Base-by-base conservation (phyloP, 2,113 vertebrate species). In the Lethenteron reissneri region DNA sequence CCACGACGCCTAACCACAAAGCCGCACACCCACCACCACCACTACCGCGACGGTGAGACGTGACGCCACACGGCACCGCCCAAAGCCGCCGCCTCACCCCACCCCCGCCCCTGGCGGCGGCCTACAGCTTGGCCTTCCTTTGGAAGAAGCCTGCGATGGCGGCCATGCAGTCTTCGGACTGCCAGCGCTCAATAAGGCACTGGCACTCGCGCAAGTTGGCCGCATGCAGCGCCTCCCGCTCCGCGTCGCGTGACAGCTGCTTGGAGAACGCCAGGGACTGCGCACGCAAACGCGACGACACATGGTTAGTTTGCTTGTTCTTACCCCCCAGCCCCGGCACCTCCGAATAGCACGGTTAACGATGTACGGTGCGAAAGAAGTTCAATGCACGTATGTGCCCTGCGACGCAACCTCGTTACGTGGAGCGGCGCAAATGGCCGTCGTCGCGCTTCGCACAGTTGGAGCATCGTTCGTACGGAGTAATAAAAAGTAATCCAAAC, bases 241-340 rank as follows among this genome's bases (percentile, higher is more conserved):
- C 89, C 2, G 11, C 0, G 1, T 75, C 78, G 41, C 89, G 82
- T 15, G 95, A 77, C 73, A 94, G 75, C 75, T 90, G 85, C 75
- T 92, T 97, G 58, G 88, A 92, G 70, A 84, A 64, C 9, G 79
- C 76, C 78, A 97, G 73, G 58, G 83, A 81, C 91, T 96, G 74
- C 41, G 5, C 41, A 7, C 6, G 21, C 71, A 62, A 74, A 10
- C 9, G 72, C 71, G 69, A 19, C 25, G 62, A 56, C 15, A 56
- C 58, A n/a, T 3, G 57, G 56, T 64, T 68, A 69, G 41, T 41
- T 41, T 41, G 41, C 41, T 7, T 41, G 41, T 41, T 41, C 41
- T 41, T 41, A 41, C 4, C 41, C 6, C 41, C 41, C 25, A 25
- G 6, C 41, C 41, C 41, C 41, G 41, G 41, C 19, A 68, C 6